Evolutionary conservation across 2,888 invertebrate genomes (phyloP), one percentile per base, ranked within the genome.

Genomic region (Sinelater perroti): DNA sequence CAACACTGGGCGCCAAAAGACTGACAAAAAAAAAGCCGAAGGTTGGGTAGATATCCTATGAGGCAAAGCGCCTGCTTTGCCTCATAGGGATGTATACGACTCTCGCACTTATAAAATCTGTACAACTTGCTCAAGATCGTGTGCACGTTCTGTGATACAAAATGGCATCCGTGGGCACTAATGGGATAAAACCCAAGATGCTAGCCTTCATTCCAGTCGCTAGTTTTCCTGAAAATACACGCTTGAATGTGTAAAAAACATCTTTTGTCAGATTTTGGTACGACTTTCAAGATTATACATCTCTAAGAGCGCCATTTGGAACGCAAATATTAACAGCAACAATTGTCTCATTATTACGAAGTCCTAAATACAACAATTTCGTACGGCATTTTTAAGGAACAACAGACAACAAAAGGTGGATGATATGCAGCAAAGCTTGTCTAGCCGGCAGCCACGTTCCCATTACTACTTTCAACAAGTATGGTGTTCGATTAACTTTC

Each of bases 211-310:
- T 88, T 56, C 95, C 95, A 53, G 95, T 95, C 67, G 88, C 83
- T 54, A 68, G 85, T 80, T 91, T 95, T 72, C 99, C 99, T 69
- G 98, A 93, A 86, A 99, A 99, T 20, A 99, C 99, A 81, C 99
- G 97, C 45, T 99, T 99, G 79, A 99, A 99, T 60, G 99, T 99
- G 81, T 97, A 99, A 90, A n/a, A 99, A 99, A 78, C 99, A 91
- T 62, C 99, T 99, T 84, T 99, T 99, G 81, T 99, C 99, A 8
- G 95, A 91, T 11, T 99, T 99, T 67, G 99, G 99, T 78, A 99
- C 99, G 99, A 99, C 99, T 83, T 99, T 99, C 44, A 97, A 97
- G 68, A 99, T n/a, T 87, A 87, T 99, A 99, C 99, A 99, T 99
- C 97, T n/a, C 99, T 99, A 56, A 99, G 86, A 11, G 97, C 98